Evolutionary conservation across 2,113 vertebrate species (phyloP).

Genomic region (Progne subis): DNA sequence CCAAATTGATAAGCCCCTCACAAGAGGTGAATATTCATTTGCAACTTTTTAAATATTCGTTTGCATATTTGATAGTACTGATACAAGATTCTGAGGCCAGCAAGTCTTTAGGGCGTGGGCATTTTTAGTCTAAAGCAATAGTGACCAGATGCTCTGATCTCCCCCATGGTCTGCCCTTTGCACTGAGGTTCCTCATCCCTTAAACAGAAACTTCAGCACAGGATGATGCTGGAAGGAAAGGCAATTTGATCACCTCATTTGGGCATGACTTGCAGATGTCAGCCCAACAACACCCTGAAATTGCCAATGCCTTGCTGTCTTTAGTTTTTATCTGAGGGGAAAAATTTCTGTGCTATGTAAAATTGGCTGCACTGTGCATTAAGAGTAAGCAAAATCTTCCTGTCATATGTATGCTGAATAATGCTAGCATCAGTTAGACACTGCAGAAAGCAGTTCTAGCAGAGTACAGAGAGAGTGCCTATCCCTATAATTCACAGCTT

Average conservation of each 20-base stretch:
- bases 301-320: background rate
- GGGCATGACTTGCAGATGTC: no score
- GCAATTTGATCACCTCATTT: background rate
- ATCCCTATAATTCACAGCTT: background rate
- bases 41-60: background rate
- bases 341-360: background rate
- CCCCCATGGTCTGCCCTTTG: background rate
- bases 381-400: background rate
- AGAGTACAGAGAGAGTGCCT: background rate
- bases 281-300: background rate
- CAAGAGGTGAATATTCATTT: background rate
- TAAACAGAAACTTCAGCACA: background rate
- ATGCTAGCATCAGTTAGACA: background rate
- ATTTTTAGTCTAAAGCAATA: background rate
- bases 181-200: background rate
- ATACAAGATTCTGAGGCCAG: fast-evolving
- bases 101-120: background rate
- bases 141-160: background rate
- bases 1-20: background rate
- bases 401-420: background rate
- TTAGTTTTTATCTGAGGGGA: background rate
- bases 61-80: background rate
- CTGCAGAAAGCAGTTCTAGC: background rate
- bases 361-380: background rate
- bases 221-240: background rate